phyloP scores from a whole-genome alignment of 2,888 invertebrate genomes.

The Crossocerus cetratus region DNA sequence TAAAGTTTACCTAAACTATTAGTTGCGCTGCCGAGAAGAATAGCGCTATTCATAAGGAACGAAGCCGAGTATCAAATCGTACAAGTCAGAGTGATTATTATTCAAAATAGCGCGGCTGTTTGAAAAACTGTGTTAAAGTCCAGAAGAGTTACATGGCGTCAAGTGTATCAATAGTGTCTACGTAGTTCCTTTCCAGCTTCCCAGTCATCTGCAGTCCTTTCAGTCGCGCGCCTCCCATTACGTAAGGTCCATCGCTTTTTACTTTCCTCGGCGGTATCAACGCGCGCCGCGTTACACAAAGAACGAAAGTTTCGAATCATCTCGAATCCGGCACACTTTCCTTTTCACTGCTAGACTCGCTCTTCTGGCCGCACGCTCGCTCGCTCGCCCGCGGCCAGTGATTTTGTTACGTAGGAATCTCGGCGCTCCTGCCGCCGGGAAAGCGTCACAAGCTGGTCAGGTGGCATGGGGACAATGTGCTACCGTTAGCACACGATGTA shows the following conservation, averaged over 20 bases:
- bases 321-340: slow-evolving; percentile 37
- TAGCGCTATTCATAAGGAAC: too few species aligned
- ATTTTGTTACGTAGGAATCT: not conserved
- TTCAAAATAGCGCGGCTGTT: too few species aligned
- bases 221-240: slow-evolving; percentile 6
- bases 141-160: too few species aligned
- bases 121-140: too few species aligned
- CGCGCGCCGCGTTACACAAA: slow-evolving; percentile 8
- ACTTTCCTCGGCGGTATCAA: slow-evolving; percentile 36
- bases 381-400: not conserved
- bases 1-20: too few species aligned
- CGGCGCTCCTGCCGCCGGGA: not conserved
- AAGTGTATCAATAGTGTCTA: too few species aligned
- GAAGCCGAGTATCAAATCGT: too few species aligned
- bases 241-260: slow-evolving; percentile 26
- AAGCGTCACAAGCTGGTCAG: not conserved
- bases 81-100: too few species aligned
- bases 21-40: too few species aligned
- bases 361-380: not conserved
- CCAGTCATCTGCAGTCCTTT: not conserved
- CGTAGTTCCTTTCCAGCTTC: too few species aligned
- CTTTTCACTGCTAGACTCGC: slow-evolving; percentile 23
- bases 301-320: slow-evolving; percentile 29
- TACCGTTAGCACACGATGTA: not conserved
- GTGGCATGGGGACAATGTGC: not conserved